A percentile compares a stretch with the other conserved stretches of the same genome.
Conservation (phyloP, 2,888 invertebrate genomes). For the Agrotis exclamationis region DNA sequence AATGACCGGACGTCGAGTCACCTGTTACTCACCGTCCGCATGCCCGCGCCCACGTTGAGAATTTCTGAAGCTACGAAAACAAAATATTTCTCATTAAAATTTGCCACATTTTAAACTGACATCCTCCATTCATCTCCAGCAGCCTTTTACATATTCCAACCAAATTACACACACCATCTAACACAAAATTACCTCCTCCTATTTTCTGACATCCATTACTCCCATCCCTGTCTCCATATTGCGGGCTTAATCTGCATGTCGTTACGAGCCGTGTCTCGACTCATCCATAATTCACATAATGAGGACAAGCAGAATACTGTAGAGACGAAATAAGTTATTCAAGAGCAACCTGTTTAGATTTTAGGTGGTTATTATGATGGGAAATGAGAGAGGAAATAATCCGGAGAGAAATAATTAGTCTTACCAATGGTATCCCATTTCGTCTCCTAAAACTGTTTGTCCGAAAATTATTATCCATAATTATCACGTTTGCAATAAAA, state of each 20-base stretch:
- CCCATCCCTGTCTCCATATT: constrained; percentile 69
- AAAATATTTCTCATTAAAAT: too few relatives aligned
- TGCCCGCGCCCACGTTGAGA: too few relatives aligned
- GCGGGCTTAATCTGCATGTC: constrained; percentile 88
- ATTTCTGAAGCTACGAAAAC: too few relatives aligned
- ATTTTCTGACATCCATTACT: constrained; percentile 59
- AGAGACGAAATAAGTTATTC: constrained; percentile 71
- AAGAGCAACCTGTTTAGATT: constrained; percentile 59
- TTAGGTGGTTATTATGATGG: constrained; percentile 29
- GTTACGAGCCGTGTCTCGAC: constrained; percentile 83
- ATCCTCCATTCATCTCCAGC: too few relatives aligned
- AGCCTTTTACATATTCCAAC: background rate
- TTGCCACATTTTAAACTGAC: too few relatives aligned
- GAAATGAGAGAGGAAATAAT: background rate
- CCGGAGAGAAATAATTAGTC: too few relatives aligned
- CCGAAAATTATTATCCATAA: too few relatives aligned
- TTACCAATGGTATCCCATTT: too few relatives aligned
- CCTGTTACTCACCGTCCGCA: too few relatives aligned
- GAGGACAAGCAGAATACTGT: constrained; percentile 75
- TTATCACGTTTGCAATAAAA: too few relatives aligned
- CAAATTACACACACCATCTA: constrained; percentile 39
- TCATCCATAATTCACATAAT: constrained; percentile 90
- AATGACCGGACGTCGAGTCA: too few relatives aligned
- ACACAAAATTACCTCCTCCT: constrained; percentile 74
- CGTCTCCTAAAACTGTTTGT: too few relatives aligned